phyloP scores from a whole-genome alignment of 2,888 invertebrate species.

The Microchrysa polita region DNA sequence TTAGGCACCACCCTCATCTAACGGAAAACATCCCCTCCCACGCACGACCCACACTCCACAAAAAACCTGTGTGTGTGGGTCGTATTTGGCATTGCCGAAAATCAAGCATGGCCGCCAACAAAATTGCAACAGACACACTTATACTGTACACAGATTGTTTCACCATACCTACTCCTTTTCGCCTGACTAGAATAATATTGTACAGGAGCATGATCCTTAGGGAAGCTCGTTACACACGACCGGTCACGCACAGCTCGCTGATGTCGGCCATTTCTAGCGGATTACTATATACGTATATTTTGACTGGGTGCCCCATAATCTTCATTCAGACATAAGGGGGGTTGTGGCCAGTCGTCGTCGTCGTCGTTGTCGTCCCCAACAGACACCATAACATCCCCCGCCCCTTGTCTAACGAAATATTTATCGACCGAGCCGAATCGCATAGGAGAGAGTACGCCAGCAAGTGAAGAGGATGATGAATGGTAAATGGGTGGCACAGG shows the following conservation, averaged over 20 bases:
- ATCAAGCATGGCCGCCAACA: constrained; percentile 25
- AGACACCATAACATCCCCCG: too few relatives aligned
- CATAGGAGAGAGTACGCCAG: too few relatives aligned
- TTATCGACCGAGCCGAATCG: not conserved
- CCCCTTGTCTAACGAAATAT: too few relatives aligned
- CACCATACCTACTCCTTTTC: too few relatives aligned
- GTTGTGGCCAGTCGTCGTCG: not conserved
- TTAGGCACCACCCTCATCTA: too few relatives aligned
- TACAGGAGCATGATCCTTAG: not conserved
- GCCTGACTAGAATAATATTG: too few relatives aligned
- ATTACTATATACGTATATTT: not conserved
- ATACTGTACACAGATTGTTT: too few relatives aligned
- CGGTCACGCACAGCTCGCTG: not conserved
- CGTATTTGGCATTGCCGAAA: not conserved
- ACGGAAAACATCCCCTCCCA: too few relatives aligned
- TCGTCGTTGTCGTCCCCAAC: too few relatives aligned
- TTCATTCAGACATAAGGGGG: constrained; percentile 6
- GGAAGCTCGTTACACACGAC: constrained; percentile 27
- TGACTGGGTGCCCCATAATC: not conserved
- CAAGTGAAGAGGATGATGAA: not conserved
- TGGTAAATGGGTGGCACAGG: not conserved
- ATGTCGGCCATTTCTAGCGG: not conserved
- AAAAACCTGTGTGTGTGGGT: too few relatives aligned
- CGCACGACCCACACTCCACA: too few relatives aligned
- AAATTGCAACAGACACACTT: too few relatives aligned